Base-by-base conservation (phyloP, 1,140 invertebrate genomes). In the Euwallacea fornicatus region DNA sequence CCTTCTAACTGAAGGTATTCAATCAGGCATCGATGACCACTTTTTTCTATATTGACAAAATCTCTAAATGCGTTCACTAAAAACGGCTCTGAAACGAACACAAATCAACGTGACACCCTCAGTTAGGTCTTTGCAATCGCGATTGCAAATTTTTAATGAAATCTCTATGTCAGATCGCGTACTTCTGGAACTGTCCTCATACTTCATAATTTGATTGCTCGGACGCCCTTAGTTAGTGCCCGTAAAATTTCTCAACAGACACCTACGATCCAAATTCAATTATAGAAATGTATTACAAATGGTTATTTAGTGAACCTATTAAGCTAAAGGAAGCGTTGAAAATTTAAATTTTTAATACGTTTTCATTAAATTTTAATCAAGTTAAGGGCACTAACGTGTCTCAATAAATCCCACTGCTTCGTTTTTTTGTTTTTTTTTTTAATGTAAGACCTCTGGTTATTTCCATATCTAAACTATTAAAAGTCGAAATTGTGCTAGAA, bases 291-390 rank as follows among this genome's bases (percentile, higher is more conserved):
- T 16, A 56, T 56, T 13, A 9, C 8, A n/a, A 56, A 56, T 56
- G 0, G 7, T 56, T 56, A 13, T 13, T 9, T 11, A 56, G 16
- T 56, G 21, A 33, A 33, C 21, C 21, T 7, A 56, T 56, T 56
- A 13, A 13, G 8, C 8, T 11, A 56, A 11, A 13, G 8, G 11
- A 16, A 11, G 8, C 16, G 11, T 13, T 16, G 8, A 16, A 56
- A 13, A 56, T 13, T 56, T 56, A 2, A 56, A 56, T 56, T 56
- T 56, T 21, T 13, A 56, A 13, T 13, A 56, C 54, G 16, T 13
- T 56, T 56, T 13, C 54, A 56, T 56, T 56, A 56, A 56, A 56
- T 56, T 56, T 56, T 56, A 56, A 56, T 56, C 54, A 56, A 56
- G 0, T 21, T 56, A 13, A 13, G 46, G 21, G 21, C 21, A 33